Evolutionary conservation across 2,888 invertebrate species (phyloP), one percentile per base, ranked within the genome.

Genomic region (Opisthograptis luteolata): DNA sequence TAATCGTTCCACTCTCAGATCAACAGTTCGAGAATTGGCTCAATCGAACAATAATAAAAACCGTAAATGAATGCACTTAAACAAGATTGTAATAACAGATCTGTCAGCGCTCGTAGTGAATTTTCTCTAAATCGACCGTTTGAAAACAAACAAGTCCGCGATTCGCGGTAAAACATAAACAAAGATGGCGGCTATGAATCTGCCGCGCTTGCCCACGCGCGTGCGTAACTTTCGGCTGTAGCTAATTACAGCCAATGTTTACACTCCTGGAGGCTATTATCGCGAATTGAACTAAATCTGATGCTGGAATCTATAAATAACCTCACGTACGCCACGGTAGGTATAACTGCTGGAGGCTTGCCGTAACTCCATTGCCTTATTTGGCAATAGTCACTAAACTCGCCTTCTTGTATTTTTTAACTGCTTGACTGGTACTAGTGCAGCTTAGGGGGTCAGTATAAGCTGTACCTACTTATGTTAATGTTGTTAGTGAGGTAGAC

Each of bases 201-300:
- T 80, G 78, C 73, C 76, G 68, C 61, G 64, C 54, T 52, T 55
- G 77, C 86, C 85, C 85, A 86, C 87, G 82, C 83, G 70, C 66
- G 65, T 76, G 76, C 76, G 79, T 76, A 78, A 76, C 76, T 70
- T 71, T 73, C 73, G 66, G 73, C 78, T 68, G 78, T 62, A 64
- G 73, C 80, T 87, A 87, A 87, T 84, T 82, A 84, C 82, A 87
- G 79, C 71, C 51, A 63, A 44, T 87, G 87, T 88, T 87, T 88
- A 86, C 83, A 75, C 73, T 77, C 69, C 67, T 71, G 68, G 71
- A 73, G 77, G 81, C 79, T 84, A 82, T 79, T 82, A 77, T 70
- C 73, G 73, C 70, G 71, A 70, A 60, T 67, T 77, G 74, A 63
- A 76, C 86, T 86, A 87, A 81, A 75, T 87, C 68, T 70, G 80